A percentile compares a stretch with the other conserved stretches of the same genome.
These are phyloP conservation scores for Agapornis canus DNA, from an alignment of 2,797 vertebrate genomes.

Conservation along the genomic window DNA sequence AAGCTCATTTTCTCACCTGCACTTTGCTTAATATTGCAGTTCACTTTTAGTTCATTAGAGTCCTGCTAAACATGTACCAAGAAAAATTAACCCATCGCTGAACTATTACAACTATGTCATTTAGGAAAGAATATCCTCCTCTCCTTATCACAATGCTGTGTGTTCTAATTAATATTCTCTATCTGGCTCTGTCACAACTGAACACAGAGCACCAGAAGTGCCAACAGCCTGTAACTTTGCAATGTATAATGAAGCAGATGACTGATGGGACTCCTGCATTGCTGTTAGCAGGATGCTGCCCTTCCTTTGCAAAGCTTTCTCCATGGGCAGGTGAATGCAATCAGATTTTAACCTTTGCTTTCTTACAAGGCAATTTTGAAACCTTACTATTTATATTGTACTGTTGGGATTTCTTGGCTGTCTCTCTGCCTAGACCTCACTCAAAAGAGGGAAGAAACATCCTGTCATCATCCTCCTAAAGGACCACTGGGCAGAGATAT, in stretches of 20 bases:
- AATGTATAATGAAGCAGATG: neutral
- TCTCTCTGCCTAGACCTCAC: neutral
- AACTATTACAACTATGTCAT: neutral
- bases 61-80: neutral
- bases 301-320: neutral
- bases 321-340: neutral
- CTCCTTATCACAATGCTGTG: accelerated
- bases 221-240: neutral
- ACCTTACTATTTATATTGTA: neutral
- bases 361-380: neutral
- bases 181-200: neutral
- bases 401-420: neutral
- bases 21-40: neutral
- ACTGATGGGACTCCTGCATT: neutral
- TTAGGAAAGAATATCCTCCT: neutral
- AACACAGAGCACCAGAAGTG: neutral
- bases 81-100: neutral
- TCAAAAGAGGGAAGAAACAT: neutral
- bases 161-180: neutral
- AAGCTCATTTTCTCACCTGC: neutral
- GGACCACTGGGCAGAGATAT: neutral
- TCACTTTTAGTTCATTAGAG: neutral
- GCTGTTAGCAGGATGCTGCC: neutral
- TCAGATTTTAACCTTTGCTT: neutral
- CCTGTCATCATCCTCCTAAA: neutral